phyloP scores from a whole-genome alignment of 2,113 vertebrate genomes.

The Tragelaphus buxtoni region DNA sequence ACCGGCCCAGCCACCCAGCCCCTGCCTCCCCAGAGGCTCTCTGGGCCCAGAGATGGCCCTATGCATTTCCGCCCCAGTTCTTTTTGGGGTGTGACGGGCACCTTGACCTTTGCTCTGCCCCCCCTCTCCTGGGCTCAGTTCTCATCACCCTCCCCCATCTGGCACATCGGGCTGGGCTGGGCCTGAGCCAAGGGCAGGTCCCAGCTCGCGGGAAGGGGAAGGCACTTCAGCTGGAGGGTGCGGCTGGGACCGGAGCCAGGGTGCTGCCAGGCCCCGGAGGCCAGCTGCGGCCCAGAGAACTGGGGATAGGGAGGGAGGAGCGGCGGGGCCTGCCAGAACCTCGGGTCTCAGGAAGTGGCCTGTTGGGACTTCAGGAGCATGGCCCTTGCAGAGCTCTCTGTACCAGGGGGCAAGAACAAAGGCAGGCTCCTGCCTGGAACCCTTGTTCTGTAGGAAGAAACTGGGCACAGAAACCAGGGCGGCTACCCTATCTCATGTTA shows the following conservation, averaged over 20 bases:
- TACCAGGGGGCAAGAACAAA: background rate
- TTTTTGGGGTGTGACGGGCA: background rate
- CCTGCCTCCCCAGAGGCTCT: too few species aligned
- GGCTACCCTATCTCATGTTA: background rate
- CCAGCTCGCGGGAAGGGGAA: conserved; percentile 8
- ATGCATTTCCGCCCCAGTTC: background rate
- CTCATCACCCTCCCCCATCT: conserved; percentile 36
- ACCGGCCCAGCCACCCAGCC: background rate
- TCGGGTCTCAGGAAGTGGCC: conserved; percentile 28
- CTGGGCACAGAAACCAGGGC: background rate
- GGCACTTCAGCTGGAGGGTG: conserved; percentile 25
- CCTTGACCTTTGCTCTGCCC: background rate
- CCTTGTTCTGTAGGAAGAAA: background rate
- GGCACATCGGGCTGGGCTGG: background rate
- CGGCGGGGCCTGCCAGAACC: background rate
- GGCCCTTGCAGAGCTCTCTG: background rate
- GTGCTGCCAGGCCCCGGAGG: background rate
- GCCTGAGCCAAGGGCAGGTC: conserved; percentile 45
- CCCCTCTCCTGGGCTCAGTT: background rate
- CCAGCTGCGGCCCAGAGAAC: conserved; percentile 36
- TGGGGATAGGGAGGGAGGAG: background rate
- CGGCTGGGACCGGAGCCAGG: background rate
- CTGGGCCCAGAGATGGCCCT: background rate
- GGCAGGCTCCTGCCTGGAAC: background rate
- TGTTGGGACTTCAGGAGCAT: background rate